Conservation (phyloP, 2,113 vertebrate genomes). For the Nyctereutes procyonoides region DNA sequence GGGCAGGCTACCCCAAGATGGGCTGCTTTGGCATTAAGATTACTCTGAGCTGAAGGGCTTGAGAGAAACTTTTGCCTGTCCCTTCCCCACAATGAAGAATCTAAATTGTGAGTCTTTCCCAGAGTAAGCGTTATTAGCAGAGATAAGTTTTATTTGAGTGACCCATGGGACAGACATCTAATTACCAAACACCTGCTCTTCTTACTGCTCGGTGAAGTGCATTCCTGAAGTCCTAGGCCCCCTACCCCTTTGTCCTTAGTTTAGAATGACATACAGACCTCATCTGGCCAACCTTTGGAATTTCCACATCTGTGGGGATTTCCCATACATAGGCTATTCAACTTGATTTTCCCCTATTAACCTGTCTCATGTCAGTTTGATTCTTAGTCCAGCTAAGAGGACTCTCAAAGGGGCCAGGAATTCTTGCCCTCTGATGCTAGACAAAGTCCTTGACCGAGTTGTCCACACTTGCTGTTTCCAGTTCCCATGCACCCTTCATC, state of each 20-base stretch:
- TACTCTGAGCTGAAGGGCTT: not conserved
- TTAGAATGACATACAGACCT: not conserved
- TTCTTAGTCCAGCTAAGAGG: not conserved
- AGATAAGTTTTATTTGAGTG: not conserved
- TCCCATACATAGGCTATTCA: not conserved
- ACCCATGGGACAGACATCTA: not conserved
- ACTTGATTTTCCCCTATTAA: not conserved
- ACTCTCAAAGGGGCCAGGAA: not conserved
- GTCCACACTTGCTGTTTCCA: not conserved
- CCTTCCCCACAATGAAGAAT: not conserved
- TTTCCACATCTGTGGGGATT: not conserved
- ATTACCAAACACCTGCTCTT: not conserved
- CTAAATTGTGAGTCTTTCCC: not conserved
- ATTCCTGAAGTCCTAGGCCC: not conserved
- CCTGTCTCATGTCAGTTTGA: not conserved
- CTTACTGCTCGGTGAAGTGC: not conserved
- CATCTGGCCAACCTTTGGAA: not conserved
- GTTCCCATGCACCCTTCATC: not conserved
- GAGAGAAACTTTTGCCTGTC: not conserved
- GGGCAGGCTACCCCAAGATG: not conserved
- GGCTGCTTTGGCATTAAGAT: not conserved
- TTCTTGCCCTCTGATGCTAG: not conserved
- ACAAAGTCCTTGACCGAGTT: not conserved
- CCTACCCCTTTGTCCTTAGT: not conserved
- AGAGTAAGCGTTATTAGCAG: not conserved